phyloP scores from a whole-genome alignment of 2,888 invertebrate genomes.

The Eupeodes luniger region DNA sequence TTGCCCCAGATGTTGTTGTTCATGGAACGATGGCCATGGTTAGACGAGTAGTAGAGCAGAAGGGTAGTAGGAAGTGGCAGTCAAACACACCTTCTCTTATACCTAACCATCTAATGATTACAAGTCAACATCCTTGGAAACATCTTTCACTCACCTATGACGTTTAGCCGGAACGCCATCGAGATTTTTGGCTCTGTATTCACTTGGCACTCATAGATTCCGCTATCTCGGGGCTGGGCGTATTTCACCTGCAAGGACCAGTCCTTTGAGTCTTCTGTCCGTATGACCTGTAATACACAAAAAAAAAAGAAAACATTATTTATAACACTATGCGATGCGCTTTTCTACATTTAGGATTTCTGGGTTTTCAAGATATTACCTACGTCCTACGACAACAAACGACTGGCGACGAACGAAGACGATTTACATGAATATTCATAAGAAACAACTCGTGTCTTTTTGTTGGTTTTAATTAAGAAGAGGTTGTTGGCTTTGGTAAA shows the following conservation, averaged over 20 bases:
- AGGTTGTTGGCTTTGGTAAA: neutral
- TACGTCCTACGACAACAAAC: neutral
- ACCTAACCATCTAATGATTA: conserved; percentile 64
- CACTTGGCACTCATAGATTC: conserved; percentile 87
- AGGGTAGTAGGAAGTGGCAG: neutral
- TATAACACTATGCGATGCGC: neutral
- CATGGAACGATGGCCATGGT: conserved; percentile 13
- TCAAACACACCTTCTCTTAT: neutral
- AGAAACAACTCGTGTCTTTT: neutral
- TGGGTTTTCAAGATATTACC: conserved; percentile 34
- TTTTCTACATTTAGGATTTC: conserved; percentile 28
- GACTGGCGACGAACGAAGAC: too few relatives aligned
- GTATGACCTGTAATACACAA: conserved; percentile 80
- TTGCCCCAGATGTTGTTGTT: conserved; percentile 61
- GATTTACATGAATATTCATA: conserved; percentile 55
- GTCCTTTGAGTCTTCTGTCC: conserved; percentile 91
- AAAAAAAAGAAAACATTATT: conserved; percentile 7
- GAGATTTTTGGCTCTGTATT: conserved; percentile 95
- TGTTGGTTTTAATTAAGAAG: conserved; percentile 46
- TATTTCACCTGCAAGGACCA: conserved; percentile 96
- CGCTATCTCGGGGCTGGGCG: conserved; percentile 93
- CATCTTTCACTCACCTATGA: conserved; percentile 87
- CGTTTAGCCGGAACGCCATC: conserved; percentile 92
- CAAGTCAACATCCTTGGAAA: conserved; percentile 65
- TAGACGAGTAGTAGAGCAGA: neutral